phyloP scores from a whole-genome alignment of 2,797 vertebrate species.

The Podargus strigoides region DNA sequence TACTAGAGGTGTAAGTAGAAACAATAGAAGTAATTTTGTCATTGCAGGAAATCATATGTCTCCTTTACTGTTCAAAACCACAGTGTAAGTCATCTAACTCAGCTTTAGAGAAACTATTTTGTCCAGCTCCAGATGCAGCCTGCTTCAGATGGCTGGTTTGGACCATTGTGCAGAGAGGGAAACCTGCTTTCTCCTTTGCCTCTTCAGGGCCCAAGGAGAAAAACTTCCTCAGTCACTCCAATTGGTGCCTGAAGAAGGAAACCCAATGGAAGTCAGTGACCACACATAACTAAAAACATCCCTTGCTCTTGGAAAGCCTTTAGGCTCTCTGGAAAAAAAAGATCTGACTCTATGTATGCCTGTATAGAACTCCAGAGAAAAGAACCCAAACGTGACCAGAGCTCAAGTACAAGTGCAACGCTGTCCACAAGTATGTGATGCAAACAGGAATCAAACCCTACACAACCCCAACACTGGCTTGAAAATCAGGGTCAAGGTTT shows the following conservation, averaged over 20 bases:
- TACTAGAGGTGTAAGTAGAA: background rate
- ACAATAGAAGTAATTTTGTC: background rate
- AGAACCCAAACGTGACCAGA: background rate
- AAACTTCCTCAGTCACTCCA: background rate
- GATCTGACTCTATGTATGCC: background rate
- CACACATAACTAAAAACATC: background rate
- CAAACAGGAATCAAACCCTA: background rate
- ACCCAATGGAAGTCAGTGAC: background rate
- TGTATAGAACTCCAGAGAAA: background rate
- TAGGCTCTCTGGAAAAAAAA: background rate
- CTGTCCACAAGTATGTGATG: background rate
- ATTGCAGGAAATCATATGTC: background rate
- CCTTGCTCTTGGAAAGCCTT: background rate
- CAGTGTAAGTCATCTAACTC: background rate
- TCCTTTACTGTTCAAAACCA: background rate
- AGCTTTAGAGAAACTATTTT: background rate
- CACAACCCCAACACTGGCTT: background rate
- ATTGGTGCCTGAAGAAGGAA: background rate
- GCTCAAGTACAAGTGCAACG: background rate
- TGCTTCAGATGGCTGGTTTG: background rate
- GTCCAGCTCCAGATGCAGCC: background rate
- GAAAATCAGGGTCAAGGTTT: background rate
- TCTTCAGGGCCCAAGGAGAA: background rate
- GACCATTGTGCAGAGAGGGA: background rate
- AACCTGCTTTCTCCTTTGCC: background rate